Evolutionary conservation across 2,797 vertebrate species (phyloP).

Genomic region (Enteromius thamalakanensis): DNA sequence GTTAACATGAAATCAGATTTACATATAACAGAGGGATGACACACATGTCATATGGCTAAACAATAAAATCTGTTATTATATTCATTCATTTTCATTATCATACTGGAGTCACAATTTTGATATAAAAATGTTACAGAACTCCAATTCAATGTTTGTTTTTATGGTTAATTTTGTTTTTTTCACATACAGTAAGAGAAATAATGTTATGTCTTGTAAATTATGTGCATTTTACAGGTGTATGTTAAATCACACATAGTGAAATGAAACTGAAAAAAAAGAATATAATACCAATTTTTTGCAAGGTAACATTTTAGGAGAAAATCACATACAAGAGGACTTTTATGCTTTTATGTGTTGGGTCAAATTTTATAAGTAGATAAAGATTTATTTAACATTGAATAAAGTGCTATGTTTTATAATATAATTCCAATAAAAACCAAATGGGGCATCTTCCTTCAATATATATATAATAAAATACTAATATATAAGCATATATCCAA

Average conservation of each 20-base stretch:
- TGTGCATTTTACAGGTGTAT: background rate
- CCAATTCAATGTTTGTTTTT: background rate
- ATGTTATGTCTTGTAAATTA: background rate
- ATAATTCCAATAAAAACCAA: background rate
- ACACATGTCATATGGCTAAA: background rate
- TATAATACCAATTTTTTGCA: background rate
- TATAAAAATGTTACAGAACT: background rate
- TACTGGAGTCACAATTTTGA: background rate
- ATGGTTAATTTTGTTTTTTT: background rate
- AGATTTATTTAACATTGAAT: background rate
- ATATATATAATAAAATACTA: background rate
- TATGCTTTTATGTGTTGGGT: background rate
- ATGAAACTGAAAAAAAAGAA: background rate
- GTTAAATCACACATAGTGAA: background rate
- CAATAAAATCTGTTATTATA: background rate
- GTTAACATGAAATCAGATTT: background rate
- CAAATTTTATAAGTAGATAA: background rate
- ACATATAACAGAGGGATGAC: background rate
- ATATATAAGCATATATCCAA: background rate
- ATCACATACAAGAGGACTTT: background rate
- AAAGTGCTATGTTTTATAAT: background rate
- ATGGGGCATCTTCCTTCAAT: background rate
- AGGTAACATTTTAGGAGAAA: background rate
- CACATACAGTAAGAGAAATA: background rate
- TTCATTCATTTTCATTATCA: background rate